A percentile compares a stretch with the other conserved stretches of the same genome.
These are phyloP conservation scores for Hylia prasina DNA, from an alignment of 2,113 vertebrate genomes.

Conservation along the genomic window DNA sequence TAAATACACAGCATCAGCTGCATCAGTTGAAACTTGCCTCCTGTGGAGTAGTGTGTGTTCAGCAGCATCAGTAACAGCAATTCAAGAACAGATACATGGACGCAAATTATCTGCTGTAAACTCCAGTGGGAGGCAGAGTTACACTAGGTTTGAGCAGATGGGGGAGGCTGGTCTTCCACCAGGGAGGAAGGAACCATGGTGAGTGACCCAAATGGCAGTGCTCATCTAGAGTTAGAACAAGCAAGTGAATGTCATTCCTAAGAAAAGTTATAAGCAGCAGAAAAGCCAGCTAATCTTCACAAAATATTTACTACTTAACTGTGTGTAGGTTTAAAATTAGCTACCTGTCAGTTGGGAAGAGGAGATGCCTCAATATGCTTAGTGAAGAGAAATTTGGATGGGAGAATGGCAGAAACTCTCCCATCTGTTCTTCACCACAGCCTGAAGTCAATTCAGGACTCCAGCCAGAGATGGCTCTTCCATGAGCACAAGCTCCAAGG, in stretches of 20 bases:
- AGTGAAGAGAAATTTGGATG: neutral
- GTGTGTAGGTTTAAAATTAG: neutral
- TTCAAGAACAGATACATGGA: neutral
- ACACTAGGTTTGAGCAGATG: neutral
- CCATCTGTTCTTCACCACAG: neutral
- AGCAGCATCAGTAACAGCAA: neutral
- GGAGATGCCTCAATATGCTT: neutral
- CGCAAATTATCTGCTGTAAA: neutral
- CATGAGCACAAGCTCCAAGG: neutral
- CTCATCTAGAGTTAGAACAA: neutral
- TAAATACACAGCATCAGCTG: neutral
- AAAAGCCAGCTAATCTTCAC: neutral
- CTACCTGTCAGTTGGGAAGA: neutral
- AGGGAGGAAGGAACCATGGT: neutral
- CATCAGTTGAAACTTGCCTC: neutral
- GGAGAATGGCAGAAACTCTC: neutral
- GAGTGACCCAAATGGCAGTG: neutral
- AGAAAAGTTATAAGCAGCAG: neutral
- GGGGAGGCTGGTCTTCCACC: neutral
- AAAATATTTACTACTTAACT: neutral
- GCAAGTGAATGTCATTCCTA: neutral
- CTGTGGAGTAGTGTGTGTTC: neutral
- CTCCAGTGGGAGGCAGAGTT: slow-evolving; percentile 2
- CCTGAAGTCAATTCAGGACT: neutral
- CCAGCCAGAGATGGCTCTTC: neutral